A percentile compares a stretch with the other conserved stretches of the same genome.
Evolutionary conservation across 2,113 vertebrate genomes (phyloP).

Genomic region (Panurus biarmicus): DNA sequence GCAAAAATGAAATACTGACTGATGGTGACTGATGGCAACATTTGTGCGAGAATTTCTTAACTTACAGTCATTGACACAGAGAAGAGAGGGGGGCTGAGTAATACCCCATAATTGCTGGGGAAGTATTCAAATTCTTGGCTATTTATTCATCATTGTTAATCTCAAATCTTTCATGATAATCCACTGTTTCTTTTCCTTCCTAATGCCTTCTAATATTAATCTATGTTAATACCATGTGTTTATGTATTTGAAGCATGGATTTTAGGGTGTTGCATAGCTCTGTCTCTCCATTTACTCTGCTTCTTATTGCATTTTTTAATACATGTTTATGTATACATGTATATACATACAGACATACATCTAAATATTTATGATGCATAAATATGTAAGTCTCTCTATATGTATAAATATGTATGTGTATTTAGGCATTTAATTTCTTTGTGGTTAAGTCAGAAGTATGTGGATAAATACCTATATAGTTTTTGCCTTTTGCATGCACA

Average conservation of each 20-base stretch:
- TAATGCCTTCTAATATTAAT: neutral
- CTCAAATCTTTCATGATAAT: neutral
- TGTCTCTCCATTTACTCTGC: neutral
- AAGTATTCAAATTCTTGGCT: neutral
- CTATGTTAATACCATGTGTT: neutral
- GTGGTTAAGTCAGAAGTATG: neutral
- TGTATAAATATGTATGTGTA: neutral
- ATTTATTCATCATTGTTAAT: neutral
- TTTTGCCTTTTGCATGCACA: neutral
- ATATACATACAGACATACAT: neutral
- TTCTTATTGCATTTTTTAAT: neutral
- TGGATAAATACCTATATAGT: neutral
- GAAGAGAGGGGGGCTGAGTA: neutral
- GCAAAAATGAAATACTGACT: neutral
- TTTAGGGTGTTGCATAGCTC: neutral
- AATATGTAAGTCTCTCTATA: neutral
- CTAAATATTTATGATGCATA: neutral
- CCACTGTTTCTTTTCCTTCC: neutral
- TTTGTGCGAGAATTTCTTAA: neutral
- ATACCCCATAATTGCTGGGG: neutral
- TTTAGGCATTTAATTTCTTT: neutral
- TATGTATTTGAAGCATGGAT: neutral
- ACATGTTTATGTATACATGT: neutral
- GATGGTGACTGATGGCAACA: neutral
- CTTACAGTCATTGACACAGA: neutral